Evolutionary conservation across 1,140 invertebrate genomes (phyloP).

Genomic region (Tetramorium parvispinum): DNA sequence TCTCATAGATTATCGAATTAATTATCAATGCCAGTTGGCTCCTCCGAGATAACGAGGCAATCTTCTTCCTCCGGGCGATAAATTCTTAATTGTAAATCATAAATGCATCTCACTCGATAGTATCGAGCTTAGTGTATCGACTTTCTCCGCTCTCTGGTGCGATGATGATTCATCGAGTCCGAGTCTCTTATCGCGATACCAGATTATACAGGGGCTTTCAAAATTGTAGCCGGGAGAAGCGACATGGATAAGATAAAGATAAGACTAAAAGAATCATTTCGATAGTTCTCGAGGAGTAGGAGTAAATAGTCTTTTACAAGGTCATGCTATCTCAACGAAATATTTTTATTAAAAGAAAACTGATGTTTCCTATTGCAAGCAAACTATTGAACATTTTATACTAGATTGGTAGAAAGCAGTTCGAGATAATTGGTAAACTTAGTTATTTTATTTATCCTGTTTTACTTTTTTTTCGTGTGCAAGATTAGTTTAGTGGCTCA

Average conservation of each 20-base stretch:
- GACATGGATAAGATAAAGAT: background rate
- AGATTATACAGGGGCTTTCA: background rate
- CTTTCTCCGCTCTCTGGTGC: conserved; percentile 42
- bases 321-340: background rate
- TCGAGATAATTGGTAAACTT: background rate
- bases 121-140: background rate
- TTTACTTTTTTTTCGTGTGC: background rate
- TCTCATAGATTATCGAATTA: conserved; percentile 8
- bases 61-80: background rate
- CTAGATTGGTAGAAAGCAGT: background rate
- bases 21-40: conserved; percentile 10
- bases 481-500: background rate
- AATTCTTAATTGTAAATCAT: conserved; percentile 49
- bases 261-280: background rate
- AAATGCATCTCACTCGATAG: conserved; percentile 13
- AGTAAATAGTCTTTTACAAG: background rate
- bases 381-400: background rate
- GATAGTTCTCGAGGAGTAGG: background rate
- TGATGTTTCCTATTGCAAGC: background rate
- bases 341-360: background rate
- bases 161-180: conserved; percentile 31
- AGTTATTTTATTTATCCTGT: background rate
- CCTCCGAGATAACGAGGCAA: background rate
- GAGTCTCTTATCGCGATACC: conserved; percentile 21
- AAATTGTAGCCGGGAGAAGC: background rate